Evolutionary conservation across 2,888 invertebrate genomes (phyloP).

Genomic region (Aphodius sticticus): DNA sequence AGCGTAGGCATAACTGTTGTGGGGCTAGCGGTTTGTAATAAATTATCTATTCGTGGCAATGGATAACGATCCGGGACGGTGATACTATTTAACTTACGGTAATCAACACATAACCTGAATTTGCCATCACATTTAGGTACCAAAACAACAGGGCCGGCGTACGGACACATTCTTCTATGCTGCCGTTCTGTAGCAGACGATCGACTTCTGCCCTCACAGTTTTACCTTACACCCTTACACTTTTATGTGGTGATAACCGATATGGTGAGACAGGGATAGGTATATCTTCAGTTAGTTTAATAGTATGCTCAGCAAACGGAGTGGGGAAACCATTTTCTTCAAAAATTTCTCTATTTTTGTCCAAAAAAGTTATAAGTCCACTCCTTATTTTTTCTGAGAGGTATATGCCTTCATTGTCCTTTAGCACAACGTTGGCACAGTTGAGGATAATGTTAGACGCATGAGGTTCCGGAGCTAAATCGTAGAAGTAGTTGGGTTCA

Average conservation of each 20-base stretch:
- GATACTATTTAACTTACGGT: slow-evolving; percentile 40
- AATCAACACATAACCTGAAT: slow-evolving; percentile 41
- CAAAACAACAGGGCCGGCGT: slow-evolving; percentile 38
- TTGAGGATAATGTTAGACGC: neutral
- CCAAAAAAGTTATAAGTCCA: neutral
- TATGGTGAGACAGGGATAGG: slow-evolving; percentile 28
- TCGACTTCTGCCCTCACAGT: neutral
- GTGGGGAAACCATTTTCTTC: slow-evolving; percentile 11
- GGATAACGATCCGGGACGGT: slow-evolving; percentile 43
- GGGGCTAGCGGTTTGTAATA: slow-evolving; percentile 36
- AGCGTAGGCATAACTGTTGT: slow-evolving; percentile 36
- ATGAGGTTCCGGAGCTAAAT: neutral
- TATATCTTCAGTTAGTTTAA: slow-evolving; percentile 23
- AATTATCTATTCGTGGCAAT: slow-evolving; percentile 43
- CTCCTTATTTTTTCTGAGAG: neutral
- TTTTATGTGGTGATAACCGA: slow-evolving; percentile 6
- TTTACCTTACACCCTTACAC: no score
- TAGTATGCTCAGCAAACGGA: slow-evolving; percentile 25
- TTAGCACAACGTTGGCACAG: neutral
- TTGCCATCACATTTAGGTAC: slow-evolving; percentile 39
- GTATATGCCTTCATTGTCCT: neutral
- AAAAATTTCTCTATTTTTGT: slow-evolving; percentile 24
- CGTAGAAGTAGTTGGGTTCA: neutral
- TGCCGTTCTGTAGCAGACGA: slow-evolving; percentile 19
- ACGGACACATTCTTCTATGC: slow-evolving; percentile 32